phyloP scores from a whole-genome alignment of 1,140 invertebrate species.

The Tetragnatha versicolor region DNA sequence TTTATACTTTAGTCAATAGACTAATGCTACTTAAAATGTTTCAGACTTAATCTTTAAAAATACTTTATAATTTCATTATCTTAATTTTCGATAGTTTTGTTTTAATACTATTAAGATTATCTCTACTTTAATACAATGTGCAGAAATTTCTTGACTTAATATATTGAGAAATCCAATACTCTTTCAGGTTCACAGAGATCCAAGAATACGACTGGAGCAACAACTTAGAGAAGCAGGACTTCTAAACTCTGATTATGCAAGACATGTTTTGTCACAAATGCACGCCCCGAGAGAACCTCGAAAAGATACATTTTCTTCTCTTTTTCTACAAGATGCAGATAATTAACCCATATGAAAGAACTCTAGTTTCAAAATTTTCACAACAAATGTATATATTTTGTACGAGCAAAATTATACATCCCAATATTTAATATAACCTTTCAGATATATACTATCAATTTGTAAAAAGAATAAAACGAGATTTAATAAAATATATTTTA shows the following conservation, averaged over 20 bases:
- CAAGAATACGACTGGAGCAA: slow-evolving; percentile 47
- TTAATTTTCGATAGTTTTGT: too few species aligned
- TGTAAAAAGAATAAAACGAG: not conserved
- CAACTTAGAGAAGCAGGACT: slow-evolving; percentile 48
- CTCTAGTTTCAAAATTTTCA: not conserved
- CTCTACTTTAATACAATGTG: too few species aligned
- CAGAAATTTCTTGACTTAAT: too few species aligned
- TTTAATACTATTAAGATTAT: too few species aligned
- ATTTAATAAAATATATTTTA: slow-evolving; percentile 36
- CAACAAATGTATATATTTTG: slow-evolving; percentile 27
- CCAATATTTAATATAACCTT: not conserved
- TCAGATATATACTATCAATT: not conserved
- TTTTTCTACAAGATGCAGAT: slow-evolving; percentile 31
- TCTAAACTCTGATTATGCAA: slow-evolving; percentile 49
- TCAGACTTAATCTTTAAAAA: too few species aligned
- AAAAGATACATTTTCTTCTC: slow-evolving; percentile 43
- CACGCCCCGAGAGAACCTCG: slow-evolving; percentile 46
- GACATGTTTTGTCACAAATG: slow-evolving; percentile 42
- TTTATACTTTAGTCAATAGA: too few species aligned
- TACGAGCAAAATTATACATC: not conserved
- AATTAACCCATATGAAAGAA: slow-evolving; percentile 14
- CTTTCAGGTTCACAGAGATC: slow-evolving; percentile 45
- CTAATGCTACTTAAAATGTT: too few species aligned
- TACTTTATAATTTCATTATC: too few species aligned
- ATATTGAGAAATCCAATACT: not conserved